These are phyloP conservation scores for Heterochromis multidens DNA, from an alignment of 2,113 vertebrate genomes.

Conservation along the genomic window DNA sequence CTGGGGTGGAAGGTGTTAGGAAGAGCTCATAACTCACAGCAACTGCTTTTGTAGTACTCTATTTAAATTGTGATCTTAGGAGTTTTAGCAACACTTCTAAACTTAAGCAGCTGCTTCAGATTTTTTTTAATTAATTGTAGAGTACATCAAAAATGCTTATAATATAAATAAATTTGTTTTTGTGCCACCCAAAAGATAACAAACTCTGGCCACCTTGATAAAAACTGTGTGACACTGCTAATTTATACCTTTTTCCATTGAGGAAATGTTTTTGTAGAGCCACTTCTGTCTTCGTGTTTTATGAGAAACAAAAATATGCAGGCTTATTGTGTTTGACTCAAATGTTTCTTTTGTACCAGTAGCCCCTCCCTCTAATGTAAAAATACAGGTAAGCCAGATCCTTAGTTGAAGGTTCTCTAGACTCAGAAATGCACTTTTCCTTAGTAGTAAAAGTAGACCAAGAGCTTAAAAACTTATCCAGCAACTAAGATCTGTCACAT, in stretches of 20 bases:
- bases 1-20: not conserved
- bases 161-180: not conserved
- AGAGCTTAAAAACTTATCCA: not conserved
- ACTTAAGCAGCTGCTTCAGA: not conserved
- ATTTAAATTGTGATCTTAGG: not conserved
- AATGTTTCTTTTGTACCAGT: not conserved
- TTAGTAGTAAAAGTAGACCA: not conserved
- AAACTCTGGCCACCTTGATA: not conserved
- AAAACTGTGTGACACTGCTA: not conserved
- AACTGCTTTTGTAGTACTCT: not conserved
- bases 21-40: not conserved
- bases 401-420: not conserved
- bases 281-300: not conserved
- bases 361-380: not conserved
- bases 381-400: not conserved
- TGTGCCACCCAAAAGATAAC: not conserved
- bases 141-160: not conserved
- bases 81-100: not conserved
- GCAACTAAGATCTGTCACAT: not conserved
- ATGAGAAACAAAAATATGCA: not conserved
- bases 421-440: not conserved
- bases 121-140: not conserved
- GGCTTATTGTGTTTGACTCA: not conserved
- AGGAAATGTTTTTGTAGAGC: not conserved
- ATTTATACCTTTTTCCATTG: not conserved